Conservation (phyloP, 2,113 vertebrate genomes). For the Calidris pugnax region DNA sequence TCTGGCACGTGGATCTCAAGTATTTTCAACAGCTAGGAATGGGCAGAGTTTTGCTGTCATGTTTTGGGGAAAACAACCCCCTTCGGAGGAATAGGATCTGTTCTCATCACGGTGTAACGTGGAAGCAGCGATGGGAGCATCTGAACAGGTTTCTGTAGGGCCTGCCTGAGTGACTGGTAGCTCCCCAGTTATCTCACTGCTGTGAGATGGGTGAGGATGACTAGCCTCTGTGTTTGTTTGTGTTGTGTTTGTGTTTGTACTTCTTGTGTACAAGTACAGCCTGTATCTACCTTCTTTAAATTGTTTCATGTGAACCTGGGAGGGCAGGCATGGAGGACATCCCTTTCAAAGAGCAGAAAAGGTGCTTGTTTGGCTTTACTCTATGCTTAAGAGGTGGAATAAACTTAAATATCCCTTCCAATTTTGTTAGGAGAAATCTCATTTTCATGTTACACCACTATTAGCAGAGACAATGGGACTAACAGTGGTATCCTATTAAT, state of each 20-base stretch:
- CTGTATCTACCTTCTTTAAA: not conserved
- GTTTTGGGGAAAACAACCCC: not conserved
- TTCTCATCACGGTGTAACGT: fast-evolving
- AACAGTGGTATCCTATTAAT: conserved; percentile 63
- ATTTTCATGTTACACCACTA: conserved; percentile 35
- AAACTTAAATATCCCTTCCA: not conserved
- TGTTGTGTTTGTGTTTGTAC: too few species aligned
- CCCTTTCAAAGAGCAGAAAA: not conserved
- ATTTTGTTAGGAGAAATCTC: conserved; percentile 7
- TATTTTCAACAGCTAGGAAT: not conserved
- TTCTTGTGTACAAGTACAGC: not conserved
- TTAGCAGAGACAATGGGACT: conserved; percentile 50
- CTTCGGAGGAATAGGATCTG: not conserved
- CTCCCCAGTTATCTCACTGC: not conserved
- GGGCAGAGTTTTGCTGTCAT: not conserved
- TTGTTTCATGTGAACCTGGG: not conserved
- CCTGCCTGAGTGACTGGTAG: not conserved
- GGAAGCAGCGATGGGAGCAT: not conserved
- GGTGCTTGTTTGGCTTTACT: not conserved
- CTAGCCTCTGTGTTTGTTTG: not conserved
- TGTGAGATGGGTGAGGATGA: not conserved
- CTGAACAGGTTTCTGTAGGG: not conserved
- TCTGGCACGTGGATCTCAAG: not conserved
- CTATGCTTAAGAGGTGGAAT: not conserved
- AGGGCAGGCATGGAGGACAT: not conserved